Percentiles rank a stretch among this genome's conserved stretches.
Conservation (phyloP, 2,113 vertebrate genomes). For the Elanoides forficatus region DNA sequence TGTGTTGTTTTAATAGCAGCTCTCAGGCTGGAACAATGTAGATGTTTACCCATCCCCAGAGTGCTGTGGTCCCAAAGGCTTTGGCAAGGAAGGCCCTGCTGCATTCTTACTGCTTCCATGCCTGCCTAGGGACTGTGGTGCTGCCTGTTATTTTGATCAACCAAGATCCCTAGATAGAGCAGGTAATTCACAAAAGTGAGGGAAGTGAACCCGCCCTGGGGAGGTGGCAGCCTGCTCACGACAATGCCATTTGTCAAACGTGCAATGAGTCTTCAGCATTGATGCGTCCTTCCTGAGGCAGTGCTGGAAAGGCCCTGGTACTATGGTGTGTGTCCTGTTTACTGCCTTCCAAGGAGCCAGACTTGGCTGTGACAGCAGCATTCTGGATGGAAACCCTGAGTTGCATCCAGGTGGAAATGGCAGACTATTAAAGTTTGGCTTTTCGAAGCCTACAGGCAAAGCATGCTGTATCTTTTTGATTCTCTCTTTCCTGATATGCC, state of each 20-base stretch:
- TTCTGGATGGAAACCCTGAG: neutral
- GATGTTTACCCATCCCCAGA: neutral
- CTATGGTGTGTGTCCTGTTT: neutral
- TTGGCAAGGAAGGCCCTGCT: neutral
- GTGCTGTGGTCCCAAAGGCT: neutral
- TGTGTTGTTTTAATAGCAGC: neutral
- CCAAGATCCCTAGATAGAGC: neutral
- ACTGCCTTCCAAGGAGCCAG: neutral
- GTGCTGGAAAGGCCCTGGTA: too few relatives aligned
- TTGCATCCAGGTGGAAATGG: neutral
- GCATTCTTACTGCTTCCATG: neutral
- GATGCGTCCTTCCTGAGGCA: neutral
- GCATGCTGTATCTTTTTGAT: neutral
- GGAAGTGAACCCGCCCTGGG: neutral
- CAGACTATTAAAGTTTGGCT: neutral
- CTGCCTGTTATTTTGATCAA: neutral
- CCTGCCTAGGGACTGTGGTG: neutral
- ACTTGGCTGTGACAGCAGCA: neutral
- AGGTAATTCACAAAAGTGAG: neutral
- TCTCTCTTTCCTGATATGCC: neutral
- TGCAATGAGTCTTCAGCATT: neutral
- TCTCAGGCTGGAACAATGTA: neutral
- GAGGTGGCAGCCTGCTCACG: neutral
- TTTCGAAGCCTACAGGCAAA: accelerated
- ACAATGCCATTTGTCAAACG: neutral